phyloP scores from a whole-genome alignment of 2,797 vertebrate species.

The Periophthalmus magnuspinnatus region DNA sequence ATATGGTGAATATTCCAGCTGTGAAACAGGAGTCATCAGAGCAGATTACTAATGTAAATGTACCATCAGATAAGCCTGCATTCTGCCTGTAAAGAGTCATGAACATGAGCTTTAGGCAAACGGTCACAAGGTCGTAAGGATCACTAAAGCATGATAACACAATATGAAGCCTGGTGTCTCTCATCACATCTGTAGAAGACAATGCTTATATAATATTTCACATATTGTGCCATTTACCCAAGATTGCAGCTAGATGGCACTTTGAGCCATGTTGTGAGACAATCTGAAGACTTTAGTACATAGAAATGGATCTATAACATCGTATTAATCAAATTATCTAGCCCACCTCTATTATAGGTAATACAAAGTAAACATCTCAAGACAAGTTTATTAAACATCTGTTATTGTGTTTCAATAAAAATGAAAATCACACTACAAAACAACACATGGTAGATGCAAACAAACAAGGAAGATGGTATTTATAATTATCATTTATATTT shows the following conservation, averaged over 20 bases:
- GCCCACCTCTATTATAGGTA: not conserved
- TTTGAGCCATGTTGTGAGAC: constrained; percentile 5
- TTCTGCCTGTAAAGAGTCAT: constrained; percentile 22
- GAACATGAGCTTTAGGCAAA: constrained; percentile 10
- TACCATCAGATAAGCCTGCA: constrained; percentile 19
- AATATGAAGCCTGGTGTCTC: not conserved
- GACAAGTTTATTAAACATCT: not conserved
- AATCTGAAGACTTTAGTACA: not conserved
- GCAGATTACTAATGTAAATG: constrained; percentile 5
- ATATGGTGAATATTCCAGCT: not conserved
- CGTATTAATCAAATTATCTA: no score
- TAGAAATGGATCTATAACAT: no score
- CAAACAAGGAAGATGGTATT: no score
- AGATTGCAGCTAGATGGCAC: constrained; percentile 56
- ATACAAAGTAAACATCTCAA: not conserved
- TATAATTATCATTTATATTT: no score
- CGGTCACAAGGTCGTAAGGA: constrained; percentile 33
- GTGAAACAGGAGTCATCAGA: not conserved
- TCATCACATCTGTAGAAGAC: not conserved
- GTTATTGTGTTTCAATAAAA: not conserved
- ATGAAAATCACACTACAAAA: not conserved
- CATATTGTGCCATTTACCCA: not conserved
- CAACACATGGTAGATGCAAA: not conserved
- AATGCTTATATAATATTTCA: constrained; percentile 25
- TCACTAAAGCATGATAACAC: constrained; percentile 15